These are phyloP conservation scores for Caenorhabditis becei DNA, from an alignment of 2,888 invertebrate genomes.

Conservation along the genomic window DNA sequence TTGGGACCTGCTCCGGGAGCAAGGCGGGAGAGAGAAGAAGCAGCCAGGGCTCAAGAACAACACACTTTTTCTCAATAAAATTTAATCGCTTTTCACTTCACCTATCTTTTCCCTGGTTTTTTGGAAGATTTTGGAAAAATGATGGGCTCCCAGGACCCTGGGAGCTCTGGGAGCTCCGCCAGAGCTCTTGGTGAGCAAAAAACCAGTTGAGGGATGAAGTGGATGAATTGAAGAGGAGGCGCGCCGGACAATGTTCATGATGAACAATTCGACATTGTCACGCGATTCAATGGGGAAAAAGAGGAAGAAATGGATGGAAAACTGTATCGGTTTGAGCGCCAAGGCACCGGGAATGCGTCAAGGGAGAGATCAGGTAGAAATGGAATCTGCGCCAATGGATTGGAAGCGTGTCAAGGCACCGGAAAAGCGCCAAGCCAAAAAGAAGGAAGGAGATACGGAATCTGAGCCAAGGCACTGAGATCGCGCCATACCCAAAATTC, in stretches of 20 bases:
- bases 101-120: neutral
- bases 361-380: too few species aligned
- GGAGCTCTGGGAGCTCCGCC: too few species aligned
- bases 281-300: conserved; percentile 20
- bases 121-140: neutral
- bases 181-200: neutral
- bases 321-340: too few species aligned
- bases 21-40: neutral
- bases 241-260: conserved; percentile 27
- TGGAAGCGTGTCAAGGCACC: too few species aligned
- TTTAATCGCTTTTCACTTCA: conserved; percentile 8
- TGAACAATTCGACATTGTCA: conserved; percentile 45
- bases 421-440: too few species aligned
- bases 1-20: conserved; percentile 35
- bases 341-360: too few species aligned
- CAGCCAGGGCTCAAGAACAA: conserved; percentile 2
- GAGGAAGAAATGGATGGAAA: conserved; percentile 12
- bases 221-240: neutral
- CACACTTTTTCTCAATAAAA: conserved; percentile 5
- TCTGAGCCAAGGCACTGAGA: too few species aligned
- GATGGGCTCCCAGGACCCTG: too few species aligned
- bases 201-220: neutral
- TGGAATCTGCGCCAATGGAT: too few species aligned
- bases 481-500: too few species aligned
- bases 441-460: too few species aligned